Percentiles rank a stretch among this genome's conserved stretches.
phyloP scores from a whole-genome alignment of 2,113 vertebrate species.

The Aythya baeri region DNA sequence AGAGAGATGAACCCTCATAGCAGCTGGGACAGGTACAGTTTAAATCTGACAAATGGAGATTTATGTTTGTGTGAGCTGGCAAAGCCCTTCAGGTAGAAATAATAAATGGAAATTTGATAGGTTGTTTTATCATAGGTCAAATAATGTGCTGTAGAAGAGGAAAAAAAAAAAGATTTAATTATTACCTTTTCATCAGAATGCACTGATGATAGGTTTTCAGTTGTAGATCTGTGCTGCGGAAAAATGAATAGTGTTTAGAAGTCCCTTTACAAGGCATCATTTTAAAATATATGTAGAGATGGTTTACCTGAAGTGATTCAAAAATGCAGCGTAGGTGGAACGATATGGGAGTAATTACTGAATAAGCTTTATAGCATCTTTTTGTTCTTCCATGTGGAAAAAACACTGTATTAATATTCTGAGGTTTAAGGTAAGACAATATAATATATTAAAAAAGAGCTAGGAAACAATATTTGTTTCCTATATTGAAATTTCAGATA shows the following conservation, averaged over 20 bases:
- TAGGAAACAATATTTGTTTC: not conserved
- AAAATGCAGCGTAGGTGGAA: constrained; percentile 41
- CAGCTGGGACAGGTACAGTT: constrained; percentile 68
- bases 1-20: constrained; percentile 66
- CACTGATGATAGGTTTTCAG: constrained; percentile 76
- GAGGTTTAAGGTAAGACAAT: constrained; percentile 6
- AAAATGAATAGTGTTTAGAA: constrained; percentile 62
- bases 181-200: constrained; percentile 76
- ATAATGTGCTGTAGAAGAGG: constrained; percentile 66
- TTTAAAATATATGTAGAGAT: constrained; percentile 57
- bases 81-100: constrained; percentile 78
- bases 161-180: constrained; percentile 75
- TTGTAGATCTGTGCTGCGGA: constrained; percentile 58
- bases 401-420: constrained; percentile 20
- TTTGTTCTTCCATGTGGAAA: constrained; percentile 46
- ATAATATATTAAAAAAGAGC: not conserved
- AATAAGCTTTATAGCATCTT: constrained; percentile 34
- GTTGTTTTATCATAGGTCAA: constrained; percentile 78
- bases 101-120: constrained; percentile 81
- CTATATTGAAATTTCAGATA: not conserved
- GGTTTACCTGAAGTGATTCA: constrained; percentile 64
- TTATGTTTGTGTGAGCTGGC: constrained; percentile 72
- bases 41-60: constrained; percentile 80
- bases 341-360: constrained; percentile 52
- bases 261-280: constrained; percentile 46